Evolutionary conservation across 2,888 invertebrate genomes (phyloP).

Genomic region (Elegia similella): DNA sequence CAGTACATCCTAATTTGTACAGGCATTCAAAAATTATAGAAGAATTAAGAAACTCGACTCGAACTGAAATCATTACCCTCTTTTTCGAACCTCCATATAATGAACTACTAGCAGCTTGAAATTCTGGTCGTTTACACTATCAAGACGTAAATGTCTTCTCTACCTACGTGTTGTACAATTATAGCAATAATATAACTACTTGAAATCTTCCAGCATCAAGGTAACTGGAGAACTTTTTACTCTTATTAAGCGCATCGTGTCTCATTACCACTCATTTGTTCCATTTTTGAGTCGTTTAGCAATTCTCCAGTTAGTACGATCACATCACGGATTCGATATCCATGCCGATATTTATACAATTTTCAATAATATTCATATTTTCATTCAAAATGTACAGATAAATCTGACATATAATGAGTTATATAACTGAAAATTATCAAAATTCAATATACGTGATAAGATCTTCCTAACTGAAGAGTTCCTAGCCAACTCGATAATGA

Average conservation of each 20-base stretch:
- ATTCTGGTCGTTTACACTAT: no score
- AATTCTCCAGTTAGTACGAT: constrained; percentile 8
- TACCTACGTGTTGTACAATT: no score
- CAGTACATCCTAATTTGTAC: no score
- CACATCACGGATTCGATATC: constrained; percentile 1
- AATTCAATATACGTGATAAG: constrained; percentile 6
- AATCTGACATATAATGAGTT: no score
- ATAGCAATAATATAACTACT: background rate
- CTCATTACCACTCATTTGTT: constrained; percentile 14
- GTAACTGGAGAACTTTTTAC: constrained; percentile 6
- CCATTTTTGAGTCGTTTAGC: constrained; percentile 9
- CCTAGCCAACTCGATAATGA: constrained; percentile 10
- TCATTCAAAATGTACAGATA: no score
- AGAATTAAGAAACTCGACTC: no score
- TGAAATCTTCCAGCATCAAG: background rate
- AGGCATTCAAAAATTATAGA: no score
- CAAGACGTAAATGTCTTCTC: no score
- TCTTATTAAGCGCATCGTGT: constrained; percentile 4
- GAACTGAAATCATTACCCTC: no score
- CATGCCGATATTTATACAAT: constrained; percentile 1
- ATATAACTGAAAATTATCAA: background rate
- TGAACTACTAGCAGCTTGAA: no score
- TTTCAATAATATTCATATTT: background rate
- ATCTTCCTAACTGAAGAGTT: constrained; percentile 7
- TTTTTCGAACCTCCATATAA: no score